phyloP scores from a whole-genome alignment of 2,888 invertebrate species.

The Drosophila fulvimacula region DNA sequence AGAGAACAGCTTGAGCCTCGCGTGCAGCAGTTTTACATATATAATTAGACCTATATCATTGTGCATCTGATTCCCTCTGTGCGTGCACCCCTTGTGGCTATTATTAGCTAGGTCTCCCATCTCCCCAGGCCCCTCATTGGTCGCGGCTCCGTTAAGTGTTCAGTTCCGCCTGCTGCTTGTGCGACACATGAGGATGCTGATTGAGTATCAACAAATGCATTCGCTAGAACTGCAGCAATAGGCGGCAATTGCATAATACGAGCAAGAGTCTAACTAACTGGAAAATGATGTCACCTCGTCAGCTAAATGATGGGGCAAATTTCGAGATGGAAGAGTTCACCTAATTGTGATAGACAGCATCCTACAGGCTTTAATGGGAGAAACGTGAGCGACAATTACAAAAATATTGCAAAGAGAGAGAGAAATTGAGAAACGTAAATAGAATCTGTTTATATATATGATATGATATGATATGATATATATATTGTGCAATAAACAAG shows the following conservation, averaged over 20 bases:
- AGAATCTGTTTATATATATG: not conserved
- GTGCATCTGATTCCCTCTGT: conserved; percentile 24
- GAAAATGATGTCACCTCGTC: conserved; percentile 58
- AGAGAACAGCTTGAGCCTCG: conserved; percentile 44
- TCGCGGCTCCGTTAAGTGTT: conserved; percentile 64
- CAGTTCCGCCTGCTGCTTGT: conserved; percentile 67
- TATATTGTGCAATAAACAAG: not conserved
- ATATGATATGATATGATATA: no score
- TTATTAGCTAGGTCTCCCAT: conserved; percentile 57
- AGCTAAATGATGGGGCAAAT: conserved; percentile 44
- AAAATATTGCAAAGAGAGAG: not conserved
- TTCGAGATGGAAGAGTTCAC: conserved; percentile 41
- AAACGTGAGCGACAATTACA: not conserved
- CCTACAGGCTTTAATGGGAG: conserved; percentile 44
- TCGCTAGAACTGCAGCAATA: conserved; percentile 47
- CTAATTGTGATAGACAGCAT: conserved; percentile 71
- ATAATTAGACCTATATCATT: conserved; percentile 56
- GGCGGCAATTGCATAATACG: conserved; percentile 67
- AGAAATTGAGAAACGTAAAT: not conserved
- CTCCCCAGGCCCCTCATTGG: not conserved
- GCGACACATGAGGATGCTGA: conserved; percentile 29
- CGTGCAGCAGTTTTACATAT: conserved; percentile 46
- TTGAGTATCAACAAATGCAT: conserved; percentile 51
- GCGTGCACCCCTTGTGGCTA: conserved; percentile 64
- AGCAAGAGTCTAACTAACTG: conserved; percentile 22